Evolutionary conservation across 2,113 vertebrate species (phyloP).

Genomic region (Phainopepla nitens): DNA sequence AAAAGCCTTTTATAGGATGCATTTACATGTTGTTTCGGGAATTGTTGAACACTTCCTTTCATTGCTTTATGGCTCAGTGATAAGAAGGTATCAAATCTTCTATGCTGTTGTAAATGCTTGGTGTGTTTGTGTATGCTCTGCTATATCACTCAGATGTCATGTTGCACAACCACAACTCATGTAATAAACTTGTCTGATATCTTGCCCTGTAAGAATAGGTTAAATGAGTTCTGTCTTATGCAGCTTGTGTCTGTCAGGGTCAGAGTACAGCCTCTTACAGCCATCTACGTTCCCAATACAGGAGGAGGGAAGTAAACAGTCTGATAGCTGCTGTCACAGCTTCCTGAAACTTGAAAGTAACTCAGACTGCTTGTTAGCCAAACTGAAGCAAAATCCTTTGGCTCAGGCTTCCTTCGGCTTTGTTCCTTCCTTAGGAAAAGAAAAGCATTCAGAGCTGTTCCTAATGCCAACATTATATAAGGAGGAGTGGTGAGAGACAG

Average conservation of each 20-base stretch:
- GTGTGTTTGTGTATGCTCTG: not conserved
- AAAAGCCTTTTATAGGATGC: not conserved
- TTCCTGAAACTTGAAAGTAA: constrained; percentile 52
- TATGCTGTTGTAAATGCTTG: not conserved
- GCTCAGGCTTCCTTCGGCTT: not conserved
- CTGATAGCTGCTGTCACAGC: not conserved
- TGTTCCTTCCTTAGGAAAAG: not conserved
- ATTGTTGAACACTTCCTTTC: not conserved
- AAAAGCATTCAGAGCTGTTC: not conserved
- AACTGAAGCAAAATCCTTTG: not conserved
- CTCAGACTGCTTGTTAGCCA: not conserved
- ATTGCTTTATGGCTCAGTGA: not conserved
- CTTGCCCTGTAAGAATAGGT: not conserved
- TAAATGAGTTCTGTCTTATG: not conserved
- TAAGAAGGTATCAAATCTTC: not conserved
- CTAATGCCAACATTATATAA: not conserved
- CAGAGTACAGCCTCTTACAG: not conserved
- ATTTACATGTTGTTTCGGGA: not conserved
- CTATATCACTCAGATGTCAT: not conserved
- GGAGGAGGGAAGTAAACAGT: constrained; percentile 35
- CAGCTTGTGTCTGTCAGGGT: not conserved
- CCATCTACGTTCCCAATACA: not conserved
- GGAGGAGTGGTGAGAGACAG: not conserved
- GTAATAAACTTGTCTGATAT: not conserved
- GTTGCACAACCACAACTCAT: not conserved